Percentiles rank a stretch among this genome's conserved stretches.
Evolutionary conservation across 2,113 vertebrate species (phyloP).

Genomic region (Gymnarchus niloticus): DNA sequence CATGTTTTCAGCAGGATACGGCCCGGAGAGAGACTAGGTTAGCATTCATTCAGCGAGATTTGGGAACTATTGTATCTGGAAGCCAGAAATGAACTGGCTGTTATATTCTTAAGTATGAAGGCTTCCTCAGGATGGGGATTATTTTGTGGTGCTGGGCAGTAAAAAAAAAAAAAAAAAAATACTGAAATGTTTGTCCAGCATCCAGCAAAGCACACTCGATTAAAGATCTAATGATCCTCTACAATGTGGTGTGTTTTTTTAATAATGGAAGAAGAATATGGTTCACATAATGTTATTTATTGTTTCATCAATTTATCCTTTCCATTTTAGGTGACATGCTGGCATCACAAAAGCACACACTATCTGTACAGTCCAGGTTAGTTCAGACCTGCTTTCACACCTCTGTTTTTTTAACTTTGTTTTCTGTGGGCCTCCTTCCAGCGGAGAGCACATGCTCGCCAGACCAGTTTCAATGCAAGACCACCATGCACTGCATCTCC

Average conservation of each 20-base stretch:
- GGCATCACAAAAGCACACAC: not conserved
- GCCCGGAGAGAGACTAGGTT: slow-evolving; percentile 8
- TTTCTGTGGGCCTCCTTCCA: slow-evolving; percentile 48
- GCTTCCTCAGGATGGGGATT: not conserved
- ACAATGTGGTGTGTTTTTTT: not conserved
- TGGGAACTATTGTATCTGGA: slow-evolving; percentile 31
- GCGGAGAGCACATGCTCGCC: slow-evolving; percentile 97
- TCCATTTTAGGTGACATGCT: not conserved
- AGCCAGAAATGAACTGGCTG: slow-evolving; percentile 19
- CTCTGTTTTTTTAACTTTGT: not conserved
- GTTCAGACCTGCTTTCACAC: not conserved
- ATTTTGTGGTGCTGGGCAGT: not conserved
- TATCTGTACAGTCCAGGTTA: not conserved
- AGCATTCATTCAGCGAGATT: slow-evolving; percentile 28
- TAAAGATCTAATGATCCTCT: not conserved
- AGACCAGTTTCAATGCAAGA: slow-evolving; percentile 95
- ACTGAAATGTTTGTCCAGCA: not conserved
- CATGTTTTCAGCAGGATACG: slow-evolving; percentile 4
- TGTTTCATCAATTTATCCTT: not conserved
- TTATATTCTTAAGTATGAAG: slow-evolving; percentile 9
- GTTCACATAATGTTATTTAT: not conserved
- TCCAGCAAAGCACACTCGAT: not conserved
- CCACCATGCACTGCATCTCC: slow-evolving; percentile 95
- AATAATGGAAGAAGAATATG: not conserved
- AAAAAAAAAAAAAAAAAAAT: not conserved